Conservation (phyloP, 2,113 vertebrate genomes). For the Clarias batrachus region DNA sequence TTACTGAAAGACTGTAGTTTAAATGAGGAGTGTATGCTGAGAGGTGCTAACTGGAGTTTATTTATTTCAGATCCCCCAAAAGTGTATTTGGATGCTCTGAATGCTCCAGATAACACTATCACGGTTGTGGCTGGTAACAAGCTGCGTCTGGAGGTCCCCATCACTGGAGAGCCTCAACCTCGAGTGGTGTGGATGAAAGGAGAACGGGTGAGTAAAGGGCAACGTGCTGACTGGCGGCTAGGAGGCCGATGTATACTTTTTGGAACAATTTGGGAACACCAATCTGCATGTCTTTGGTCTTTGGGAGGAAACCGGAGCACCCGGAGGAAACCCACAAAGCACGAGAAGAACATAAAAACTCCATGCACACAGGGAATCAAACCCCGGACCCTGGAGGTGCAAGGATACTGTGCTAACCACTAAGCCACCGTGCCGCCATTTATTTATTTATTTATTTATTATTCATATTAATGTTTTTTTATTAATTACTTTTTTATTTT, state of each 20-base stretch:
- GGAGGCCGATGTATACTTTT: background rate
- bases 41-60: background rate
- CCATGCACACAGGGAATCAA: too few relatives aligned
- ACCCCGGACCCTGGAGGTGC: too few relatives aligned
- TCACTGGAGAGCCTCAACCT: slow-evolving; percentile 89
- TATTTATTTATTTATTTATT: too few relatives aligned
- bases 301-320: too few relatives aligned
- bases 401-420: too few relatives aligned
- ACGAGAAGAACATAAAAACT: too few relatives aligned
- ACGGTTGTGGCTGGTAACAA: slow-evolving; percentile 93
- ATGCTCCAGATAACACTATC: slow-evolving; percentile 84
- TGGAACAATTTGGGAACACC: too few relatives aligned
- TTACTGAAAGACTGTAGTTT: background rate
- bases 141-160: slow-evolving; percentile 91
- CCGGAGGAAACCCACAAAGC: too few relatives aligned
- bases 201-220: slow-evolving; percentile 79
- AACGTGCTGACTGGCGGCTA: background rate
- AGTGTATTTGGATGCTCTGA: slow-evolving; percentile 87
- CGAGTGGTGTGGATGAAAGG: slow-evolving; percentile 92
- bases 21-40: background rate
- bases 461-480: too few relatives aligned
- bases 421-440: too few relatives aligned
- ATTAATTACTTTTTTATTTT: too few relatives aligned
- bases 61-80: slow-evolving; percentile 85
- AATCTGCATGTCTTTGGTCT: too few relatives aligned